phyloP scores from a whole-genome alignment of 30 jellyfish, hydroid and myxozoan species.

The Haliclystus octoradiatus region DNA sequence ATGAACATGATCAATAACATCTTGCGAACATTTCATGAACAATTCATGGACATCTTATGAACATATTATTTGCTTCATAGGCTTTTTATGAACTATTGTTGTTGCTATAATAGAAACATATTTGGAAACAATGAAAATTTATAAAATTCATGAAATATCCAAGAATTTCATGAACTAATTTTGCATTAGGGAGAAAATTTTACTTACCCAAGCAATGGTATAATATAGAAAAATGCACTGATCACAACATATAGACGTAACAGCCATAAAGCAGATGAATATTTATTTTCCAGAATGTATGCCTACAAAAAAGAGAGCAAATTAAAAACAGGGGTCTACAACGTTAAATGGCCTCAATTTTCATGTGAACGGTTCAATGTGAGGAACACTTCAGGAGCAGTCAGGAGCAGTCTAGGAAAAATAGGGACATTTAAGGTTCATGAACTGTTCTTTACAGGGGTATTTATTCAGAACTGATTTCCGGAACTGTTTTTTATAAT shows the following conservation, averaged over 20 bases:
- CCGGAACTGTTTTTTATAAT: no score
- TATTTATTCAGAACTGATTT: no score
- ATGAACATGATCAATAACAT: not conserved
- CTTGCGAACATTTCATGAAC: no score
- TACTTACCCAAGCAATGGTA: conserved; percentile 77
- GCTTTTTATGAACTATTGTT: no score
- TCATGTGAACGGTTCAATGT: no score
- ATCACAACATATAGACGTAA: conserved; percentile 56
- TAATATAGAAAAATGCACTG: conserved; percentile 46
- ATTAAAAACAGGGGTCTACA: not conserved
- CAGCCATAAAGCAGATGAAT: conserved; percentile 53
- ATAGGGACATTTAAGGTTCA: no score
- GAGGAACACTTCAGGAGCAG: no score
- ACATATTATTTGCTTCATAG: not conserved
- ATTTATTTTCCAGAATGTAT: conserved; percentile 29
- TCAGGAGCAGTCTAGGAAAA: no score
- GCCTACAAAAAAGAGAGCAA: conserved; percentile 21
- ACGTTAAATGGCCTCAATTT: not conserved
- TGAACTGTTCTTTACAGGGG: no score
- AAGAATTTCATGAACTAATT: no score
- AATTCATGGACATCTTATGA: not conserved
- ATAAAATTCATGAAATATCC: not conserved
- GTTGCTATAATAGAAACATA: not conserved
- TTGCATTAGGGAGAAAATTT: no score
- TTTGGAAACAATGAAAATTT: not conserved